Percentiles rank a stretch among this genome's conserved stretches.
Conservation (phyloP, 1,140 invertebrate genomes). For the Penaeus chinensis region DNA sequence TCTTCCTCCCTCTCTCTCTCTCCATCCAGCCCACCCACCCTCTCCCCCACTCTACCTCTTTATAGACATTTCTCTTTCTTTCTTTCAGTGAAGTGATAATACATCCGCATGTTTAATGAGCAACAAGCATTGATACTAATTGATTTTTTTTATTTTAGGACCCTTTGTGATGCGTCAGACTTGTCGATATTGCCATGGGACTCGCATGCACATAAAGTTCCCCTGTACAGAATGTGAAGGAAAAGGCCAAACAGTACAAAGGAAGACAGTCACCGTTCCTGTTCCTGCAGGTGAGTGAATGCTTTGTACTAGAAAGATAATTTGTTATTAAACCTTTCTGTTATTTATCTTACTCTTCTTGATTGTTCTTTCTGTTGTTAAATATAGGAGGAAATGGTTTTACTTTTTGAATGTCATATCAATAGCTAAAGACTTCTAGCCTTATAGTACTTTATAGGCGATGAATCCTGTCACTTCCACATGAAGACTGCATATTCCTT, state of each 20-base stretch:
- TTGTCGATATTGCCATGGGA: conserved; percentile 93
- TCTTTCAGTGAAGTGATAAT: no score
- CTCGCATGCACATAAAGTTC: conserved; percentile 85
- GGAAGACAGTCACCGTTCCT: conserved; percentile 89
- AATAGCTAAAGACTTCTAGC: not conserved
- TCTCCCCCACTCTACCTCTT: no score
- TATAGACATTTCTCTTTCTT: no score
- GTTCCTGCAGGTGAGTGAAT: conserved; percentile 87
- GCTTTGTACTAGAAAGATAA: not conserved
- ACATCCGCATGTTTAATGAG: not conserved
- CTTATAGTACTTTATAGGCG: not conserved
- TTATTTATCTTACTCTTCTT: not conserved
- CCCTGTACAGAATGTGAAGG: conserved; percentile 94
- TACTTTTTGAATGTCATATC: not conserved
- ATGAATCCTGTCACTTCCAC: not conserved
- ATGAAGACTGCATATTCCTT: not conserved
- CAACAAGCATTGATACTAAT: not conserved
- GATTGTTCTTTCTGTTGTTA: not conserved
- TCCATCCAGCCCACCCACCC: no score
- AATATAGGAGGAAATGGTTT: not conserved
- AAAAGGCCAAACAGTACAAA: conserved; percentile 90
- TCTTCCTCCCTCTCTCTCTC: no score
- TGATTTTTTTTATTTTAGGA: conserved; percentile 71
- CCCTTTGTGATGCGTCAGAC: conserved; percentile 98
- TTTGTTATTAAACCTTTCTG: conserved; percentile 7